These are phyloP conservation scores for Periplaneta americana DNA, from an alignment of 1,140 invertebrate genomes.

Conservation along the genomic window DNA sequence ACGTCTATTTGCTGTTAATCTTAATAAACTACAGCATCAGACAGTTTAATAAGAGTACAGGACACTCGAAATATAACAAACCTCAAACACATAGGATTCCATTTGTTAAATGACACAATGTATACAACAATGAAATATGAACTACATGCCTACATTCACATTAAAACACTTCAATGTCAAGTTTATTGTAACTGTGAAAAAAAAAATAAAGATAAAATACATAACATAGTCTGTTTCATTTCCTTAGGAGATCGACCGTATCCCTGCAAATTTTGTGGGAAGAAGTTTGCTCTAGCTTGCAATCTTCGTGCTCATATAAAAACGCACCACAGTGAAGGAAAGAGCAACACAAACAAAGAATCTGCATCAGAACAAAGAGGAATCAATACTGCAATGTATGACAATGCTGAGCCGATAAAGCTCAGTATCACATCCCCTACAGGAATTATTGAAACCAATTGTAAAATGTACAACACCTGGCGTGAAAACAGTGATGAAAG, in stretches of 20 bases:
- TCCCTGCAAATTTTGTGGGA: conserved; percentile 43
- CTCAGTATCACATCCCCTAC: background rate
- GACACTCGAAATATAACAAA: background rate
- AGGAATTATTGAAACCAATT: background rate
- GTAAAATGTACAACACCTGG: background rate
- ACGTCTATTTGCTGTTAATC: background rate
- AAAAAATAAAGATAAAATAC: background rate
- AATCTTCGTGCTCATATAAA: conserved; percentile 49
- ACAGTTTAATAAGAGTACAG: background rate
- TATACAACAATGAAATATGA: background rate
- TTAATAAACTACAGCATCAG: background rate
- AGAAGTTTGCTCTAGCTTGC: conserved; percentile 50
- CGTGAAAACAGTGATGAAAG: background rate
- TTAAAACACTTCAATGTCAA: background rate
- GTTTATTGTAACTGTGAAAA: background rate
- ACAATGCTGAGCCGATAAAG: background rate
- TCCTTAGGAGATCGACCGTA: conserved; percentile 47
- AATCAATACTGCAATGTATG: background rate
- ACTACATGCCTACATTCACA: background rate
- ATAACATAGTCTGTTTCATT: background rate
- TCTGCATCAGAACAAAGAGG: background rate
- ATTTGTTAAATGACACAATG: background rate
- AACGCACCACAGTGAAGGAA: conserved; percentile 34
- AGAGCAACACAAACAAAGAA: background rate
- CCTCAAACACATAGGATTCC: background rate